Evolutionary conservation across 1,140 invertebrate genomes (phyloP).

Genomic region (Rhyacophila brunnea): DNA sequence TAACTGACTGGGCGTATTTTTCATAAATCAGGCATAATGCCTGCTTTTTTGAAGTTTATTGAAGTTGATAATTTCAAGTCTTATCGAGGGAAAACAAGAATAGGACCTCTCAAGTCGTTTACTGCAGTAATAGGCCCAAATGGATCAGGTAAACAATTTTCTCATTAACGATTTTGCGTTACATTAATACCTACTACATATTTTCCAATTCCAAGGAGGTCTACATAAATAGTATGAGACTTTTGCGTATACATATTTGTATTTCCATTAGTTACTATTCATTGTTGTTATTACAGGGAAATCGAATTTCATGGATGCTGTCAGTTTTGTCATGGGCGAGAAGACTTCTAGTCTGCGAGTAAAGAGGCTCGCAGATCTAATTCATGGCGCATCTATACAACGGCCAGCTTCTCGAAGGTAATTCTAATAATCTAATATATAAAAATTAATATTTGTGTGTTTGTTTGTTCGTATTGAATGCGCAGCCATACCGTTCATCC

Average conservation of each 20-base stretch:
- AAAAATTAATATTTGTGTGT: too few relatives aligned
- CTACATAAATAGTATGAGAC: too few relatives aligned
- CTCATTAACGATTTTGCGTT: too few relatives aligned
- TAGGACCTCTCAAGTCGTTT: constrained; percentile 95
- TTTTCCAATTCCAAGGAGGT: too few relatives aligned
- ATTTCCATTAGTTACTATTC: too few relatives aligned
- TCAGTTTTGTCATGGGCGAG: constrained; percentile 99
- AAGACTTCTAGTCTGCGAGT: constrained; percentile 93
- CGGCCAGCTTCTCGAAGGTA: constrained; percentile 82
- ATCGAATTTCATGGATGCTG: constrained; percentile 99
- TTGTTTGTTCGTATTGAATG: too few relatives aligned
- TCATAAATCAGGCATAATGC: constrained; percentile 50
- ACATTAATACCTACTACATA: too few relatives aligned
- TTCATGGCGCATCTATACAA: constrained; percentile 96
- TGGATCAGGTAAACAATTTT: constrained; percentile 86
- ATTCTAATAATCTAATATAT: too few relatives aligned
- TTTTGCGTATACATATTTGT: too few relatives aligned
- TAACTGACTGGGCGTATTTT: too few relatives aligned
- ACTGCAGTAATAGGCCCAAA: constrained; percentile 99
- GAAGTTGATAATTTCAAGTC: constrained; percentile 99
- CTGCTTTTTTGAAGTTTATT: constrained; percentile 84
- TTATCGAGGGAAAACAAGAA: constrained; percentile 88
- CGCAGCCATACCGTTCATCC: too few relatives aligned
- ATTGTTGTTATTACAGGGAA: constrained; percentile 84
- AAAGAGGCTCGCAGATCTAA: constrained; percentile 92